These are phyloP conservation scores for Acipenser oxyrinchus DNA, from an alignment of 2,797 vertebrate genomes.

Conservation along the genomic window DNA sequence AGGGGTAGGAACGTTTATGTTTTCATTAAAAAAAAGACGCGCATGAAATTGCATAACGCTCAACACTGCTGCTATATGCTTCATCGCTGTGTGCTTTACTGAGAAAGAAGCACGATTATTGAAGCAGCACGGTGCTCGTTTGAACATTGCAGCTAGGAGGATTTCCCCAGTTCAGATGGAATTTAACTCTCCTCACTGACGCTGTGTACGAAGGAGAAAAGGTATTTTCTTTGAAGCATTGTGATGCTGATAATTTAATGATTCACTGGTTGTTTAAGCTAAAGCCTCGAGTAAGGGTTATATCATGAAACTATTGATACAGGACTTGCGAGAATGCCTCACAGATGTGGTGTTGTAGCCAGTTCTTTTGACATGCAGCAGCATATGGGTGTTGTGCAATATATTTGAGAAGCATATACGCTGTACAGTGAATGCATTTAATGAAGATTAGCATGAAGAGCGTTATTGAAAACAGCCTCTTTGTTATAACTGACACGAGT, in stretches of 20 bases:
- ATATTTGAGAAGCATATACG: no score
- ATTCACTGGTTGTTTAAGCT: not conserved
- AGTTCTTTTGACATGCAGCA: no score
- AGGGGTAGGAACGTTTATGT: constrained; percentile 20
- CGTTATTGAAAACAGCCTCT: no score
- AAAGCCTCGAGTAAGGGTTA: not conserved
- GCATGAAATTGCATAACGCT: constrained; percentile 30
- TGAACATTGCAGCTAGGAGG: constrained; percentile 26
- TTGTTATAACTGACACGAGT: not conserved
- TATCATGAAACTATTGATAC: not conserved
- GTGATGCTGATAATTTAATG: constrained; percentile 5
- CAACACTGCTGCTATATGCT: not conserved
- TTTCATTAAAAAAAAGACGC: constrained; percentile 1
- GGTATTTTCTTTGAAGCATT: constrained; percentile 19
- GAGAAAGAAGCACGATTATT: constrained; percentile 23
- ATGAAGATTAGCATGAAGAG: no score
- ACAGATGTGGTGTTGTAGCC: no score
- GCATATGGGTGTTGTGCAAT: no score
- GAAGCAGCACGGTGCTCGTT: constrained; percentile 26
- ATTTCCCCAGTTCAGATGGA: constrained; percentile 27
- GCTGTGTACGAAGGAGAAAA: constrained; percentile 25
- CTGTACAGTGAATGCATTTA: no score
- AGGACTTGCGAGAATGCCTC: no score
- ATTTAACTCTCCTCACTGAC: constrained; percentile 24
- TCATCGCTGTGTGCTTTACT: constrained; percentile 20